These are phyloP conservation scores for Conistra vaccinii DNA, from an alignment of 2,888 invertebrate genomes.

Conservation along the genomic window DNA sequence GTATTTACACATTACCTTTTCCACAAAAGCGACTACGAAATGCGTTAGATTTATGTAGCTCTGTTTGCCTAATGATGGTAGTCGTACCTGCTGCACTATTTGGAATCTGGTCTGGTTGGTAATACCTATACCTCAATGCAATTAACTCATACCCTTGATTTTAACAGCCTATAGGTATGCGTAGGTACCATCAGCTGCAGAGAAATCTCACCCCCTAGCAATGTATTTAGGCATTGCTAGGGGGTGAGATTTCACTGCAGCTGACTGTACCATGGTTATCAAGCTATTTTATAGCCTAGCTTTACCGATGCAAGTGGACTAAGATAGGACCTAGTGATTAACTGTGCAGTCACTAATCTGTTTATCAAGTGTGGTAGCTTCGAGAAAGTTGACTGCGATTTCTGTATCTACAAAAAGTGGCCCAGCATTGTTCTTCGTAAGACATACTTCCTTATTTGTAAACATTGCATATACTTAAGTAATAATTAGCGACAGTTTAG, in stretches of 20 bases:
- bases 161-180: neutral
- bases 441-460: neutral
- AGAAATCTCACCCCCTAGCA: too few species aligned
- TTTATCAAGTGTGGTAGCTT: neutral
- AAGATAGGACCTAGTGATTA: neutral
- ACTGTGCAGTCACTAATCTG: neutral
- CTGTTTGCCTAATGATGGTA: neutral
- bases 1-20: conserved; percentile 13
- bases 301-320: neutral
- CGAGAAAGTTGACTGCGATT: too few species aligned
- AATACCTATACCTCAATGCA: neutral
- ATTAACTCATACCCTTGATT: neutral
- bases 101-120: neutral
- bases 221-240: too few species aligned
- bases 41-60: conserved; percentile 12
- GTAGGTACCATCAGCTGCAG: too few species aligned
- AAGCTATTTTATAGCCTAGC: neutral
- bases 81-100: neutral
- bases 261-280: neutral
- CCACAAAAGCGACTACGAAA: neutral
- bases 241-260: too few species aligned
- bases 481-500: too few species aligned
- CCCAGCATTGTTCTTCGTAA: neutral
- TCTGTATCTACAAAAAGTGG: neutral
- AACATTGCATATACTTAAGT: too few species aligned